Conservation (phyloP, 1,140 invertebrate genomes). For the Onthophagus taurus region DNA sequence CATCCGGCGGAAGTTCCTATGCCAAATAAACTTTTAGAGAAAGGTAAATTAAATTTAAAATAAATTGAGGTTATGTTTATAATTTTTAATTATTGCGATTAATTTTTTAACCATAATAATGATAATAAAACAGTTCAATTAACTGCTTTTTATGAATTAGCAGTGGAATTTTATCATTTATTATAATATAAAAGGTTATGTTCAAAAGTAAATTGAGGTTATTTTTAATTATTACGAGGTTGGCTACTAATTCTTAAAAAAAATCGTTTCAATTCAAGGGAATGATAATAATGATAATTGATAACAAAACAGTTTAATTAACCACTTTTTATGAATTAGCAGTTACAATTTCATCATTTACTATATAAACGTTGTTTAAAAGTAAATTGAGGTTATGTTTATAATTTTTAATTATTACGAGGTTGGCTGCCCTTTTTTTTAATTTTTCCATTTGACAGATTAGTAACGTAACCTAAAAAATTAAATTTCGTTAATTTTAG, state of each 20-base stretch:
- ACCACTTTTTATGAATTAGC: constrained; percentile 28
- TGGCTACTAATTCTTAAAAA: constrained; percentile 16
- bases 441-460: too few relatives aligned
- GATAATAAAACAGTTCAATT: constrained; percentile 19
- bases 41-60: constrained; percentile 25
- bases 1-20: constrained; percentile 30
- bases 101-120: background rate
- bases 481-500: constrained; percentile 19
- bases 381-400: background rate
- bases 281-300: background rate
- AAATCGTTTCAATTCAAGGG: constrained; percentile 26
- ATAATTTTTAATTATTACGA: background rate
- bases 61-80: background rate
- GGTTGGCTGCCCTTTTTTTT: constrained; percentile 7
- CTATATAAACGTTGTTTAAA: too few relatives aligned
- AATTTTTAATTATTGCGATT: constrained; percentile 3
- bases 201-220: too few relatives aligned
- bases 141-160: constrained; percentile 27
- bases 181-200: constrained; percentile 13
- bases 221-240: background rate
- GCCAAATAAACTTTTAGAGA: constrained; percentile 30
- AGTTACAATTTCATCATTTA: constrained; percentile 31
- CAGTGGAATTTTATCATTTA: constrained; percentile 31
- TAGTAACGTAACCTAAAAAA: too few relatives aligned
- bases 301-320: constrained; percentile 19